Evolutionary conservation across 2,797 vertebrate species (phyloP), one percentile per base, ranked within the genome.

Genomic region (Hemibagrus guttatus): DNA sequence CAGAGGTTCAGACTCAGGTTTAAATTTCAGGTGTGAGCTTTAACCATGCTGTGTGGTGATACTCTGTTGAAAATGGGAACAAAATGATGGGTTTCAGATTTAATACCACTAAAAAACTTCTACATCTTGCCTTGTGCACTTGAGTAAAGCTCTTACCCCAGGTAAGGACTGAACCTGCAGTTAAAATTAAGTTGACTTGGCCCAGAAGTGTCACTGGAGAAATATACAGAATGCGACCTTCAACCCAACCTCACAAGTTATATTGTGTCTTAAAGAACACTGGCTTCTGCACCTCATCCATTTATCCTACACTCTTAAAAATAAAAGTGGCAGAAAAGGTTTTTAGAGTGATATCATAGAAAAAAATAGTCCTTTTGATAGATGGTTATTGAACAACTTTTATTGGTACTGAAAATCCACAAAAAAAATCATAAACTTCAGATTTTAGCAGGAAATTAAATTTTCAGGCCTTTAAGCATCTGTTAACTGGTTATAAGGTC

Each of bases 151-250:
- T 59, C 58, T 72, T 75, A 74, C 42, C 28, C 61, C n/a, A 28
- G 66, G 42, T 68, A 49, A 46, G 17, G 31, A 63, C 13, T 63
- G 31, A 69, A 46, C 66, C 63, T 66, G 35, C 76, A 59, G 80
- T 81, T 69, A 72, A 87, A 72, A 63, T 84, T 84, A 87, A 81
- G 75, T 54, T 81, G 68, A 87, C 69, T 68, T 87, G 68, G 28
- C 83, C 83, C 71, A 87, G 83, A 87, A 84, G 76, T 85, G 78
- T 75, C 83, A 85, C 23, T 52, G 74, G 23, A 74, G 31, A 80
- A 74, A 66, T 52, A 59, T 75, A 63, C 28, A 56, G 19, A 75
- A 82, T 81, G n/a, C 6, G 59, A 85, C 82, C 39, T 63, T 85
- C 23, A 85, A 61, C n/a, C 28, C 56, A 80, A 71, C 63, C 58